Evolutionary conservation across 2,113 vertebrate species (phyloP).

Genomic region (Menura novaehollandiae): DNA sequence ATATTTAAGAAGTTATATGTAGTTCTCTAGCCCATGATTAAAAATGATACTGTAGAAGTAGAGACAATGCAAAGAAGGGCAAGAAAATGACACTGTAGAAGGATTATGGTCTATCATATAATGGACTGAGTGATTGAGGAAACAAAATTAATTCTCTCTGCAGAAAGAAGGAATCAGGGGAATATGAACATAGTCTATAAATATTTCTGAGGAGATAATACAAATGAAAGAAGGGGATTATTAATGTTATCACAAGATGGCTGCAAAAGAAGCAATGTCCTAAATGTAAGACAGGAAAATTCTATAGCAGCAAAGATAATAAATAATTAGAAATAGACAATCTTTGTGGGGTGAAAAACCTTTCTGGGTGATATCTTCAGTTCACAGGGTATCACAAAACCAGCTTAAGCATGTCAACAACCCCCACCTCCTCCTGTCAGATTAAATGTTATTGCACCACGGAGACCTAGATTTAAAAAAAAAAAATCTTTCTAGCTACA

Average conservation of each 20-base stretch:
- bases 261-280: neutral
- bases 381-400: neutral
- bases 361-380: neutral
- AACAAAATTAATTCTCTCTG: conserved; percentile 38
- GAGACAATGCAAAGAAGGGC: neutral
- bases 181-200: conserved; percentile 23
- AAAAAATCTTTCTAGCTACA: neutral
- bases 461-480: neutral
- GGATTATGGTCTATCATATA: neutral
- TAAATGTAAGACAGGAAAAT: conserved; percentile 21
- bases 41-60: neutral
- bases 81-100: neutral
- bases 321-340: conserved; percentile 5
- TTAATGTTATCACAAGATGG: conserved; percentile 32
- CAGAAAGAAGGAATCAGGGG: conserved; percentile 7
- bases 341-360: neutral
- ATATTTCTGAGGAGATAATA: conserved; percentile 43
- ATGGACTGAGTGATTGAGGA: neutral
- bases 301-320: neutral
- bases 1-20: neutral
- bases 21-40: neutral
- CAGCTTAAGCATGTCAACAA: neutral
- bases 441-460: neutral
- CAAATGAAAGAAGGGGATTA: conserved; percentile 43
- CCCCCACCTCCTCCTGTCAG: neutral